phyloP scores from a whole-genome alignment of 2,888 invertebrate genomes.

The Platynereis dumerilii region DNA sequence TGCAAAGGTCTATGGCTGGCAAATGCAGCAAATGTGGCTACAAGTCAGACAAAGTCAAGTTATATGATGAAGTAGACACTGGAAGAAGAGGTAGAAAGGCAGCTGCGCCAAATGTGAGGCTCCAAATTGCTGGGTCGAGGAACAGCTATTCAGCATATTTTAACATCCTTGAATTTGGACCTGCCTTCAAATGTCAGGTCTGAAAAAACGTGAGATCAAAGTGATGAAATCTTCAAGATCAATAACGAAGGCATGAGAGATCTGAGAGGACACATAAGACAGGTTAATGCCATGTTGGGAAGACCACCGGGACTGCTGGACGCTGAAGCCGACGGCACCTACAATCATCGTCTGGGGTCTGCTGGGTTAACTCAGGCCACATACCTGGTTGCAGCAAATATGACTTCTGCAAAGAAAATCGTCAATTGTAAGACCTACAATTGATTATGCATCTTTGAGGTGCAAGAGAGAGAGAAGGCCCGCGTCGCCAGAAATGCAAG shows the following conservation, averaged over 20 bases:
- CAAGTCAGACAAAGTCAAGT: not conserved
- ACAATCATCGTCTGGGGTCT: not conserved
- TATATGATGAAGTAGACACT: not conserved
- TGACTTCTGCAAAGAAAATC: no score
- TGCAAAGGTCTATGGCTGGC: not conserved
- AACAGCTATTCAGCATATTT: not conserved
- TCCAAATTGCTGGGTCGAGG: not conserved
- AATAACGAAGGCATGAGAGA: no score
- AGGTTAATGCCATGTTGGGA: not conserved
- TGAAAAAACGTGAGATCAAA: no score
- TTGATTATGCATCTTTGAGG: no score
- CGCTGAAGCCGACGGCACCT: not conserved
- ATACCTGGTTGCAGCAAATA: not conserved
- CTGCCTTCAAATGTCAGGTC: no score
- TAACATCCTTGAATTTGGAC: not conserved
- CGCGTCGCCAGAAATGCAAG: no score
- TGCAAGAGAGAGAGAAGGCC: no score
- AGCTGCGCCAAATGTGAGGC: not conserved
- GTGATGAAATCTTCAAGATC: no score
- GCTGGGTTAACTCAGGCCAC: not conserved
- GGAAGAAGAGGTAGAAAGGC: slow-evolving; percentile 5
- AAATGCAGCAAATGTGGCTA: not conserved
- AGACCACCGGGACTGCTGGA: not conserved
- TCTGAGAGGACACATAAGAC: not conserved
- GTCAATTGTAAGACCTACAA: no score